phyloP scores from a whole-genome alignment of 2,888 invertebrate genomes.

The Hemistola chrysoprasaria region DNA sequence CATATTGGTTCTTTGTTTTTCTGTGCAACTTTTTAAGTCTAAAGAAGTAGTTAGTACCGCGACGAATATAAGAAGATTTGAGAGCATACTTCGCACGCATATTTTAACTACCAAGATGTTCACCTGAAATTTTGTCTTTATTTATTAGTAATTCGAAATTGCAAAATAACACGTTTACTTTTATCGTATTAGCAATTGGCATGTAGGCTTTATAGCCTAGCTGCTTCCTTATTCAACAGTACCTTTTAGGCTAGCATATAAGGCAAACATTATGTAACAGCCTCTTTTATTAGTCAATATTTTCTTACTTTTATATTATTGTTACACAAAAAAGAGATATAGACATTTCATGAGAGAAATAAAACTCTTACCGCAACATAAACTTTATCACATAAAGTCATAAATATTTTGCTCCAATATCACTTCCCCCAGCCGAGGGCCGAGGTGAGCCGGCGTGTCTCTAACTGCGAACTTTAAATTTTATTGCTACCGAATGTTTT shows the following conservation, averaged over 20 bases:
- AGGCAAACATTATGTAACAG: slow-evolving; percentile 20
- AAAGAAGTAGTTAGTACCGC: too few relatives aligned
- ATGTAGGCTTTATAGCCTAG: too few relatives aligned
- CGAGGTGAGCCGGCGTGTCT: slow-evolving; percentile 39
- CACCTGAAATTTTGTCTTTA: too few relatives aligned
- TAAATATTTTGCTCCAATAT: slow-evolving; percentile 72
- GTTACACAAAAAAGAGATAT: slow-evolving; percentile 48
- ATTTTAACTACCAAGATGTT: too few relatives aligned
- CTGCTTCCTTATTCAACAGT: slow-evolving; percentile 12
- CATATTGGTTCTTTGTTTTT: too few relatives aligned
- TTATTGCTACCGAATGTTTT: slow-evolving; percentile 35
- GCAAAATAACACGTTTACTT: too few relatives aligned
- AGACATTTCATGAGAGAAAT: slow-evolving; percentile 62
- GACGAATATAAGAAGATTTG: too few relatives aligned
- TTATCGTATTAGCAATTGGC: too few relatives aligned
- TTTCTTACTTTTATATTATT: slow-evolving; percentile 39
- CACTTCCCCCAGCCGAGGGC: slow-evolving; percentile 47
- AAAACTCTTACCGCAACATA: slow-evolving; percentile 75
- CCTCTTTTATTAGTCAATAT: slow-evolving; percentile 48
- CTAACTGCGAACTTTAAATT: slow-evolving; percentile 46
- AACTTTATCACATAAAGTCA: slow-evolving; percentile 72
- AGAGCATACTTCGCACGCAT: too few relatives aligned
- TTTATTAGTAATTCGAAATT: too few relatives aligned
- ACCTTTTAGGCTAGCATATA: slow-evolving; percentile 8
- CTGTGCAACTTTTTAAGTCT: too few relatives aligned